These are phyloP conservation scores for Coracopsis vasa DNA, from an alignment of 2,113 vertebrate genomes.

Conservation along the genomic window DNA sequence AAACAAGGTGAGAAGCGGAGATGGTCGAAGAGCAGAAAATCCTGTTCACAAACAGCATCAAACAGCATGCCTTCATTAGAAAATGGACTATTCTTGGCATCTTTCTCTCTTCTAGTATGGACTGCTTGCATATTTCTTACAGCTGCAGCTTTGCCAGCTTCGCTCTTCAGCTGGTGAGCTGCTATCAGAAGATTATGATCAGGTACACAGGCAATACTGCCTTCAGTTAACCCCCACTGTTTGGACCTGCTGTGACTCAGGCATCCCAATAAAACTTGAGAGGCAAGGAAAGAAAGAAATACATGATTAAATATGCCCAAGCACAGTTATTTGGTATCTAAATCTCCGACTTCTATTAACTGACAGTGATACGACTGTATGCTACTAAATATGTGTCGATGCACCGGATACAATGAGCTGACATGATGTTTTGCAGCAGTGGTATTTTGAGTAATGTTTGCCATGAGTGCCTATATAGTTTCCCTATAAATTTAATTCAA, in stretches of 20 bases:
- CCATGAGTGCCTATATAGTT: neutral
- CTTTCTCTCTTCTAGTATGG: neutral
- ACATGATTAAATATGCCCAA: neutral
- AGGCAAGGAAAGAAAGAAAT: neutral
- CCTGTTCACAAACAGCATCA: neutral
- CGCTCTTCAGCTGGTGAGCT: neutral
- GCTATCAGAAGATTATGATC: neutral
- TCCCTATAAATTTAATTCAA: neutral
- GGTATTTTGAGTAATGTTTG: neutral
- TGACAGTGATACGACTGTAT: rapidly evolving
- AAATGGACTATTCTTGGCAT: neutral
- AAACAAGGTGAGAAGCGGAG: neutral
- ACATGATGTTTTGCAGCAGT: neutral
- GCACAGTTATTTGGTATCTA: neutral
- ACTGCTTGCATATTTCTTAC: neutral
- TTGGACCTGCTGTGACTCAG: neutral
- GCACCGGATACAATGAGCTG: neutral
- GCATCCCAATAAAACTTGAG: neutral
- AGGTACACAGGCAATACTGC: neutral
- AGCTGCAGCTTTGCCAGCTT: neutral
- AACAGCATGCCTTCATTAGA: neutral
- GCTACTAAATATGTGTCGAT: neutral
- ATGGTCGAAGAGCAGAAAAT: neutral
- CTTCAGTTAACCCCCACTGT: neutral
- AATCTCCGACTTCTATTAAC: neutral